These are phyloP conservation scores for Drosophila arawakana DNA, from an alignment of 1,140 invertebrate species.

Conservation along the genomic window DNA sequence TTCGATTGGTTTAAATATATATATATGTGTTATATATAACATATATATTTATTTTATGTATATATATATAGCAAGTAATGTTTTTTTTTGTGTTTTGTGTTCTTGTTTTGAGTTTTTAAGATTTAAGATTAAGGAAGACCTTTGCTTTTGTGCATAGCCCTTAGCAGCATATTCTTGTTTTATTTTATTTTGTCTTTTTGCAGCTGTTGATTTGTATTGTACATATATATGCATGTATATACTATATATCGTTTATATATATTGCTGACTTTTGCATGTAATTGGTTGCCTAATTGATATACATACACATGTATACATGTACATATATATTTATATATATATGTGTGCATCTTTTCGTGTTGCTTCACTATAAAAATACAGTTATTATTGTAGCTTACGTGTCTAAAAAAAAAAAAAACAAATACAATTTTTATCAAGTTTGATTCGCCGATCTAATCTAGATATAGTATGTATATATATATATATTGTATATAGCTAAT, in stretches of 20 bases:
- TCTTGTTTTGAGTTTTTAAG: constrained; percentile 32
- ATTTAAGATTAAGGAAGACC: constrained; percentile 65
- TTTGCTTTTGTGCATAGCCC: constrained; percentile 58
- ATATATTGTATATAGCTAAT: constrained; percentile 22
- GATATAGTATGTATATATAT: constrained; percentile 25
- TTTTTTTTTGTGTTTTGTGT: constrained; percentile 13
- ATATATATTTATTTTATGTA: too few relatives aligned
- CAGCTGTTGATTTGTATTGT: constrained; percentile 24
- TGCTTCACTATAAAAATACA: constrained; percentile 44
- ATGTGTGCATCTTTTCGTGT: constrained; percentile 15
- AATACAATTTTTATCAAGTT: constrained; percentile 19
- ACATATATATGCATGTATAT: constrained; percentile 18
- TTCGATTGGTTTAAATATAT: constrained; percentile 9
- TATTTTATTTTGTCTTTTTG: constrained; percentile 16
- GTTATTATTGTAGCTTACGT: constrained; percentile 42
- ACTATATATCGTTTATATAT: constrained; percentile 20
- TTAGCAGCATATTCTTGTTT: constrained; percentile 33
- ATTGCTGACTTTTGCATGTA: constrained; percentile 35
- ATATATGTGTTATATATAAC: too few relatives aligned
- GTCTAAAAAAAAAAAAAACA: constrained; percentile 44
- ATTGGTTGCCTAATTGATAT: constrained; percentile 55
- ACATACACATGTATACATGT: constrained; percentile 17
- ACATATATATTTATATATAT: constrained; percentile 8
- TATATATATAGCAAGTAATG: constrained; percentile 18
- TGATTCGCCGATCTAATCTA: constrained; percentile 36